These are phyloP conservation scores for Goniozus legneri DNA, from an alignment of 1,140 invertebrate genomes.

Conservation along the genomic window DNA sequence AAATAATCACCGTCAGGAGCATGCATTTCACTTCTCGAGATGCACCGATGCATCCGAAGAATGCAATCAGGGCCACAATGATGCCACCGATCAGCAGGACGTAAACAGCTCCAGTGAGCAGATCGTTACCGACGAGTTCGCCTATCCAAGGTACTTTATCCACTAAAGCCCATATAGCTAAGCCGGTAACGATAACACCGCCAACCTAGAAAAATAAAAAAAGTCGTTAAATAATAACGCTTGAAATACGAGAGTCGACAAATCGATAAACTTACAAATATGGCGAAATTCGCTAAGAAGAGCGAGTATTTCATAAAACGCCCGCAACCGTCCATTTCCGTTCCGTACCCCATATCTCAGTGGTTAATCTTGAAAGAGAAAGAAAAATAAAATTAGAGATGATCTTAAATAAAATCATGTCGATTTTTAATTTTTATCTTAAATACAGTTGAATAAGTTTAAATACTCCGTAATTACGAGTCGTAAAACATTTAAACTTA, in stretches of 20 bases:
- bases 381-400: no score
- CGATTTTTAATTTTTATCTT: no score
- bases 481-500: no score
- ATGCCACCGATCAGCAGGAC: slow-evolving; percentile 77
- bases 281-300: slow-evolving; percentile 79
- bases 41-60: slow-evolving; percentile 83
- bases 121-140: slow-evolving; percentile 75
- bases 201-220: slow-evolving; percentile 62
- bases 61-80: slow-evolving; percentile 72
- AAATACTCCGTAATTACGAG: no score
- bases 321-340: slow-evolving; percentile 75
- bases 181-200: slow-evolving; percentile 68
- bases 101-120: slow-evolving; percentile 78
- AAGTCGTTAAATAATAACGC: not conserved
- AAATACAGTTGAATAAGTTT: no score
- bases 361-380: no score
- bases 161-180: slow-evolving; percentile 78
- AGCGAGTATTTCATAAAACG: slow-evolving; percentile 80
- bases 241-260: not conserved
- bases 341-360: slow-evolving; percentile 68
- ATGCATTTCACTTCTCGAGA: slow-evolving; percentile 86
- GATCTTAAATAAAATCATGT: no score
- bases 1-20: slow-evolving; percentile 70
- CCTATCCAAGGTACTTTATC: slow-evolving; percentile 77
- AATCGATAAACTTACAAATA: slow-evolving; percentile 72